These are phyloP conservation scores for Eurystomus glaucurus DNA, from an alignment of 2,797 vertebrate species.

Conservation along the genomic window DNA sequence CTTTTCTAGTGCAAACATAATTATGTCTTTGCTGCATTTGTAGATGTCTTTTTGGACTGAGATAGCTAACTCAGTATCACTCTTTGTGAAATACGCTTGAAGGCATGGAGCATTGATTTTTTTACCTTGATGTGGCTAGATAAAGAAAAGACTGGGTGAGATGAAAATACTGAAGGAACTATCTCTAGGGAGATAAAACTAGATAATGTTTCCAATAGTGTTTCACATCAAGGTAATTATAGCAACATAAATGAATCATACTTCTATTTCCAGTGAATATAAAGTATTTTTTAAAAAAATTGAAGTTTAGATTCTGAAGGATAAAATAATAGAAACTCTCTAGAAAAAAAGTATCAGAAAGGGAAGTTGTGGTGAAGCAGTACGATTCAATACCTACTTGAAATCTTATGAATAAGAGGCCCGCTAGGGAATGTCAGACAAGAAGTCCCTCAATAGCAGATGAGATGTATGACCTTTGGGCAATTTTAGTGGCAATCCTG, in stretches of 20 bases:
- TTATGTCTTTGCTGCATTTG: neutral
- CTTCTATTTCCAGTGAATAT: neutral
- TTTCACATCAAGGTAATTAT: neutral
- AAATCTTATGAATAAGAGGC: neutral
- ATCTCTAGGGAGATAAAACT: neutral
- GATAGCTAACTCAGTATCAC: neutral
- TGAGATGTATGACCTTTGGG: neutral
- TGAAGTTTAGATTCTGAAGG: neutral
- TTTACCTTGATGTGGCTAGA: neutral
- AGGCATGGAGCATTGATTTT: accelerated
- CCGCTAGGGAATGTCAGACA: neutral
- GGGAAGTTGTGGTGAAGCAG: neutral
- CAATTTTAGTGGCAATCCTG: neutral
- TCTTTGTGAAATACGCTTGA: neutral
- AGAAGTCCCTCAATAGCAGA: neutral
- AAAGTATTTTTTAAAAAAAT: neutral
- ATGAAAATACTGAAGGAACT: neutral
- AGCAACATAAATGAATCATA: neutral
- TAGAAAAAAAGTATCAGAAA: neutral
- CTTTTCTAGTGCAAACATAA: neutral
- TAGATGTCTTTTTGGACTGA: neutral
- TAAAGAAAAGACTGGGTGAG: neutral
- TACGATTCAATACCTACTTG: neutral
- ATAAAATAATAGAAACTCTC: neutral
- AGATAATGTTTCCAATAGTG: neutral